Percentiles rank a stretch among this genome's conserved stretches.
These are phyloP conservation scores for Planiliza haematocheilus DNA, from an alignment of 2,113 vertebrate genomes.

Conservation along the genomic window DNA sequence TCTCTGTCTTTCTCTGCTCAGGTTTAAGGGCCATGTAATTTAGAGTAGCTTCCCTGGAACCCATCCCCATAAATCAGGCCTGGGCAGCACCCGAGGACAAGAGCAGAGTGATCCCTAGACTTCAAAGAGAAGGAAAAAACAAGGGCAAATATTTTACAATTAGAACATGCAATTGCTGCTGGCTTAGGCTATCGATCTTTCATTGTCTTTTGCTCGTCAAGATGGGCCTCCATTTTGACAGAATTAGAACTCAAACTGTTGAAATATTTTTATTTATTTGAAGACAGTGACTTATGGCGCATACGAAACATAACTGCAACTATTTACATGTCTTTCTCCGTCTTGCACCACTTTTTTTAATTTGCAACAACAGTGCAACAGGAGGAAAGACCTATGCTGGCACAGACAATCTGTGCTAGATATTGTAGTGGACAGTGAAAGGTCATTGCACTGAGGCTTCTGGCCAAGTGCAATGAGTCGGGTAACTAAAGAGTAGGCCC, in stretches of 20 bases:
- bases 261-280: neutral
- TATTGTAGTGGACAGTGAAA: conserved; percentile 47
- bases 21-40: conserved; percentile 80
- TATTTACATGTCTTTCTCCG: too few relatives aligned
- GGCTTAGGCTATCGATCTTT: conserved; percentile 51
- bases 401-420: neutral
- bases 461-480: conserved; percentile 63
- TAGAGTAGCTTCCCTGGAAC: conserved; percentile 74
- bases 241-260: neutral
- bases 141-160: conserved; percentile 79
- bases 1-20: conserved; percentile 44
- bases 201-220: conserved; percentile 3
- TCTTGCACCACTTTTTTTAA: too few relatives aligned
- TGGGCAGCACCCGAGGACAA: conserved; percentile 79
- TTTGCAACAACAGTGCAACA: too few relatives aligned
- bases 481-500: conserved; percentile 59
- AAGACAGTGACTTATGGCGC: neutral
- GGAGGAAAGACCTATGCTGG: neutral
- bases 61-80: conserved; percentile 78
- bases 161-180: conserved; percentile 71
- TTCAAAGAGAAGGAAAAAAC: conserved; percentile 73
- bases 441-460: conserved; percentile 50
- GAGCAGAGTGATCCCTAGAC: conserved; percentile 60
- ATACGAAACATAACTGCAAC: too few relatives aligned
- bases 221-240: neutral